Evolutionary conservation across 2,888 invertebrate species (phyloP), one percentile per base, ranked within the genome.

Genomic region (Loripinus fragilis): DNA sequence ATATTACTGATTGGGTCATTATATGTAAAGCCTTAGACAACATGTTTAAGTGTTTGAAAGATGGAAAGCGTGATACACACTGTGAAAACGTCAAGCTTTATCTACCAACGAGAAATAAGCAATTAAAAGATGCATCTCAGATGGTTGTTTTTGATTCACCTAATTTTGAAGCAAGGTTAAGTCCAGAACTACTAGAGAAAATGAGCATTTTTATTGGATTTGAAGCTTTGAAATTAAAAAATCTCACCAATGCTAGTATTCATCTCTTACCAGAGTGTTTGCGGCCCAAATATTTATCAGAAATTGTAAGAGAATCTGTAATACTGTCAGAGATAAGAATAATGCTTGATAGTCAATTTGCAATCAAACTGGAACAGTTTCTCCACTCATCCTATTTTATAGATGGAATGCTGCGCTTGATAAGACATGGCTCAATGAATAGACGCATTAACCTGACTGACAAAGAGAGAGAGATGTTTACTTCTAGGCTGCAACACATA

Each of bases 351-450:
- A 20, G 60, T 20, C 5, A 7, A 3, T 1, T 20, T 12, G 33
- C 41, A 2, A 1, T 2, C 23, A 38, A 42, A 10, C n/a, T 67
- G 5, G 67, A 67, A 41, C 5, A n/a, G n/a, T 45, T 38, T 20
- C 8, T 67, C 8, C 67, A 67, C 20, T 25, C 42, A 3, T 23
- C n/a, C 33, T 23, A 67, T n/a, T 67, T 67, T n/a, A 67, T 67
- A 25, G 12, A 15, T 3, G 67, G 41, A 41, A 42, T 67, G 2
- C 42, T 67, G n/a, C 12, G 67, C 1, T 28, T 67, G 2, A 1
- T 67, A 12, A 41, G 42, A 42, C 67, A 67, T 12, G 25, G 8
- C 25, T 41, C 23, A 20, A 20, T 7, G 1, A 17, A 17, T 25
- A 17, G 12, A 3, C 17, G 42, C 0, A 8, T 8, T 20, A 1